Evolutionary conservation across 2,888 invertebrate genomes (phyloP), one percentile per base, ranked within the genome.

Genomic region (Agriopis marginaria): DNA sequence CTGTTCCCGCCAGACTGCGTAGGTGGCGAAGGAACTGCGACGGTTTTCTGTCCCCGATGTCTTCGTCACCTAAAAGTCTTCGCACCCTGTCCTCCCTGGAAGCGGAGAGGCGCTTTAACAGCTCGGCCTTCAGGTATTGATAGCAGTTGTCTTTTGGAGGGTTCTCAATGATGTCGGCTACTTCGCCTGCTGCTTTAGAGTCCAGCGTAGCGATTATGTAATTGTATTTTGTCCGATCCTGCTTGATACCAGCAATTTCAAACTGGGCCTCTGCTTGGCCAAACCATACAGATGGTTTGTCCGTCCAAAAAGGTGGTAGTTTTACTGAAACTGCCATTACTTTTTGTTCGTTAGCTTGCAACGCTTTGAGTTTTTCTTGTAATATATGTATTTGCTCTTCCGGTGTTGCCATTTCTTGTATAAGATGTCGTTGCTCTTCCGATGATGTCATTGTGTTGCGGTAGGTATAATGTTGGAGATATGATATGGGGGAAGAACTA

Each of bases 251-350:
- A 4, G 51, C 47, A n/a, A n/a, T 49, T 49, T n/a, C 12, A n/a
- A 49, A 49, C n/a, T 49, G 47, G 7, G 47, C 47, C n/a, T 49
- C 47, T 5, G 12, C n/a, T n/a, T 49, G 47, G n/a, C 12, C n/a
- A 49, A 49, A 49, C n/a, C 23, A 51, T 3, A 51, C 10, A 8
- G 51, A 14, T 3, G 23, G 51, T 10, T 23, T 51, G 11, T 51
- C 51, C 11, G 51, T 14, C 51, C 51, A 51, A 23, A 51, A 51
- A 10, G 14, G 17, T 9, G 51, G 51, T 23, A 54, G 2, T 12
- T 61, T 54, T 54, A 58, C 14, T 62, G 59, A 6, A 75, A 71
- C 49, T 53, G 54, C 47, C 47, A 47, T 47, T 5, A 47, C 47
- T 47, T 10, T 47, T 12, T 12, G 10, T 5, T 47, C 47, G 7